These are phyloP conservation scores for Dasyurus viverrinus DNA, from an alignment of 2,113 vertebrate species.

Conservation along the genomic window DNA sequence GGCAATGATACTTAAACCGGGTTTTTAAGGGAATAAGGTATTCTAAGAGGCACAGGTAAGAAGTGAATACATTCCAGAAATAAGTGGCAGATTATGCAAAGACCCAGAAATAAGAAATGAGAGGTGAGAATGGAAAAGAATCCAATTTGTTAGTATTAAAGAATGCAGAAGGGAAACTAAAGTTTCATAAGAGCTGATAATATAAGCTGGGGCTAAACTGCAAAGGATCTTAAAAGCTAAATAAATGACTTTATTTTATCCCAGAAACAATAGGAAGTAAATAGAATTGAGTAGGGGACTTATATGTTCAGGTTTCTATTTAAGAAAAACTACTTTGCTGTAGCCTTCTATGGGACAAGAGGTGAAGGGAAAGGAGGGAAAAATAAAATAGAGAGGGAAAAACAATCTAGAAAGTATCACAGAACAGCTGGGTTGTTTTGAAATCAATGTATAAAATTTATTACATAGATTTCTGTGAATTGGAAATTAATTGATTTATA, in stretches of 20 bases:
- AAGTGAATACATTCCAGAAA: not conserved
- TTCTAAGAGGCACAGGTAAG: not conserved
- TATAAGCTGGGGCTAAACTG: not conserved
- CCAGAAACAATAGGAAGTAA: not conserved
- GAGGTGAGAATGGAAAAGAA: not conserved
- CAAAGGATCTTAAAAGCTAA: not conserved
- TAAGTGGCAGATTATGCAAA: not conserved
- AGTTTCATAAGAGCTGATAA: not conserved
- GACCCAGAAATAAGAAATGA: not conserved
- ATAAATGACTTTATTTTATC: not conserved
- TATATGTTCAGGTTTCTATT: not conserved
- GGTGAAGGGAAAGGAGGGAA: too few species aligned
- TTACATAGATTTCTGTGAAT: not conserved
- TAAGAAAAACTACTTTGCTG: not conserved
- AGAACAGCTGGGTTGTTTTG: not conserved
- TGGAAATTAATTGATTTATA: not conserved
- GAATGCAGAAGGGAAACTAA: not conserved
- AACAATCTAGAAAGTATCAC: not conserved
- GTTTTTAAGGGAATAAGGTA: not conserved
- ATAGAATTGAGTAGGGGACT: not conserved
- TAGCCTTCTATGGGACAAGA: not conserved
- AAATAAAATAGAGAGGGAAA: not conserved
- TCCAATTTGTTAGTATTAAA: not conserved
- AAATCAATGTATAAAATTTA: not conserved
- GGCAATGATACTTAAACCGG: not conserved